These are phyloP conservation scores for Lepetodrilus schrolli DNA, from an alignment of 2,888 invertebrate species.

Conservation along the genomic window DNA sequence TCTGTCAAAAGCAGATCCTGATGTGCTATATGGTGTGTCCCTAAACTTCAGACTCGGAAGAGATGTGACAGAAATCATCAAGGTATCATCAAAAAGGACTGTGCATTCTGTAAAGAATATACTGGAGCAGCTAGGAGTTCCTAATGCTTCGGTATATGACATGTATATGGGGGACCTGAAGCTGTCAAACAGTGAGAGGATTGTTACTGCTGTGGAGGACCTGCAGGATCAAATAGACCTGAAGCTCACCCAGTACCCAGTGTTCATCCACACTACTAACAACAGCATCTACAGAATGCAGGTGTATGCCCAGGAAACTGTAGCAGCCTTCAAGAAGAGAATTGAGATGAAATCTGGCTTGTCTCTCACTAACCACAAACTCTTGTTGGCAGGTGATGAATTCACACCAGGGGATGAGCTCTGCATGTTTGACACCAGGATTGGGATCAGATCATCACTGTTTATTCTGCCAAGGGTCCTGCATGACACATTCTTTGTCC, in stretches of 20 bases:
- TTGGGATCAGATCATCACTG: constrained; percentile 57
- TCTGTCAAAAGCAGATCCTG: constrained; percentile 51
- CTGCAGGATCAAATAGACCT: constrained; percentile 51
- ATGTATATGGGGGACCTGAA: constrained; percentile 49
- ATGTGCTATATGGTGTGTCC: constrained; percentile 58
- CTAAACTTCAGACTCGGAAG: constrained; percentile 55
- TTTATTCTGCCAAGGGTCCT: constrained; percentile 51
- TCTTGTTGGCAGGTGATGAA: constrained; percentile 59
- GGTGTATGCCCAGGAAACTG: constrained; percentile 53
- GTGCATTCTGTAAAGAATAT: constrained; percentile 55
- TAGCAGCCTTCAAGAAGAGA: constrained; percentile 55
- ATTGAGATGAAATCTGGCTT: constrained; percentile 62
- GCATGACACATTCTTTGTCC: constrained; percentile 52
- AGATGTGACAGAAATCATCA: constrained; percentile 60
- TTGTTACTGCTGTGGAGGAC: constrained; percentile 56
- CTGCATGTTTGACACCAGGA: constrained; percentile 53
- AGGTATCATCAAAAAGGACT: constrained; percentile 54
- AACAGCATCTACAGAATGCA: constrained; percentile 64
- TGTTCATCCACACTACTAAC: constrained; percentile 60
- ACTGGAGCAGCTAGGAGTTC: constrained; percentile 60
- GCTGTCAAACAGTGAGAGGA: constrained; percentile 48
- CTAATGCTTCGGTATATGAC: constrained; percentile 61
- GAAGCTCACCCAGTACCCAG: constrained; percentile 60
- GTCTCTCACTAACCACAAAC: constrained; percentile 48
- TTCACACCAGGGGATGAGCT: constrained; percentile 45